A percentile compares a stretch with the other conserved stretches of the same genome.
Conservation (phyloP, 2,113 vertebrate genomes). For the Rhipidura dahli region DNA sequence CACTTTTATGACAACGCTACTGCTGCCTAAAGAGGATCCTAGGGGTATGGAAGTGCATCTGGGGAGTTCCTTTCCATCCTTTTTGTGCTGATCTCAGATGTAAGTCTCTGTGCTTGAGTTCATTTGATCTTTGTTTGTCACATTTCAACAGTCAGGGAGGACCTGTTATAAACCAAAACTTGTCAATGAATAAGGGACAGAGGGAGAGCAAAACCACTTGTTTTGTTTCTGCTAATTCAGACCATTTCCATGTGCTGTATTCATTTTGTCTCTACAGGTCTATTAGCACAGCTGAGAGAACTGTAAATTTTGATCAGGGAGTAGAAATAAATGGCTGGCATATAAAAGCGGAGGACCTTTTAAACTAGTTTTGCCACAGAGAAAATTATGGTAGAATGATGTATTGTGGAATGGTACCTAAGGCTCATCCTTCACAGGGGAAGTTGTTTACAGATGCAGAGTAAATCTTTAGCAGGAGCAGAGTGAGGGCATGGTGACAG, state of each 20-base stretch:
- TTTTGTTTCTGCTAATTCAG: neutral
- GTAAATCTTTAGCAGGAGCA: neutral
- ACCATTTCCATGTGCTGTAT: neutral
- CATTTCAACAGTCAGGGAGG: neutral
- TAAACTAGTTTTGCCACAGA: neutral
- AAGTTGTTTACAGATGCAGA: neutral
- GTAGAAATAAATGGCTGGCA: neutral
- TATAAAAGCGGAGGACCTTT: neutral
- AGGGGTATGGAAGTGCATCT: neutral
- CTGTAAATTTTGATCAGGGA: neutral
- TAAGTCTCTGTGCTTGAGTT: neutral
- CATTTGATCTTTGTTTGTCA: neutral
- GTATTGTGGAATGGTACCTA: neutral
- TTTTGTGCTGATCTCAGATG: fast-evolving
- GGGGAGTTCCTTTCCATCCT: neutral
- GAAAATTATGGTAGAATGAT: neutral
- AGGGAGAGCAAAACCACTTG: neutral
- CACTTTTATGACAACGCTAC: neutral
- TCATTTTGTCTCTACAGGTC: neutral
- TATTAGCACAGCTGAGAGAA: neutral
- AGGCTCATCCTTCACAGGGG: neutral
- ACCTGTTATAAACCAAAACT: neutral
- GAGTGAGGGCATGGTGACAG: neutral
- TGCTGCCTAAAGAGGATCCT: neutral
- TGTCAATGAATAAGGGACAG: neutral